Percentiles rank a stretch among this genome's conserved stretches.
Conservation (phyloP, 2,797 vertebrate genomes). For the Oreortyx pictus region DNA sequence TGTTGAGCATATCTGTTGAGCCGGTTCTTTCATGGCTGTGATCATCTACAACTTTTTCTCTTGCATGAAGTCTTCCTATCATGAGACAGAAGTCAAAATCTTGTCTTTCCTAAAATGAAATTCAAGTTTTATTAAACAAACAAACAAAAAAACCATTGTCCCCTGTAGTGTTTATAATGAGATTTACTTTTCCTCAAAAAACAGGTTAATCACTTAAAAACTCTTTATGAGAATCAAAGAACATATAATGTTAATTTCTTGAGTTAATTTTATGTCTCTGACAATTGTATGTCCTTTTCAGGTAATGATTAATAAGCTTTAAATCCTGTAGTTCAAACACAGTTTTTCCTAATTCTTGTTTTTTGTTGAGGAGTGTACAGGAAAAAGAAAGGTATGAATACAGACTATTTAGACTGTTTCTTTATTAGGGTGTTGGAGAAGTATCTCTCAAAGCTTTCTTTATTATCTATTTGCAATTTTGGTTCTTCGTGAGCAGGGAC, state of each 20-base stretch:
- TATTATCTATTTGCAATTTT: not conserved
- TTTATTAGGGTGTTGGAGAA: not conserved
- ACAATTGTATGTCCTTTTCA: not conserved
- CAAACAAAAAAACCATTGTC: not conserved
- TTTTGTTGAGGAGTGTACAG: not conserved
- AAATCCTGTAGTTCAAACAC: not conserved
- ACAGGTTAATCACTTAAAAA: not conserved
- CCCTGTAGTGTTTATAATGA: not conserved
- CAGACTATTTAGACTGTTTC: not conserved
- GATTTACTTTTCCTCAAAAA: not conserved
- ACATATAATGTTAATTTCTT: accelerated
- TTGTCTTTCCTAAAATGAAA: not conserved
- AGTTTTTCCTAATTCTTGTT: not conserved
- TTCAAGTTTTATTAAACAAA: not conserved
- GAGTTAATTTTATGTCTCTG: not conserved
- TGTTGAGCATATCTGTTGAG: not conserved
- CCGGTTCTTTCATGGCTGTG: not conserved
- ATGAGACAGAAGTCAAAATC: not conserved
- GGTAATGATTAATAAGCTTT: not conserved
- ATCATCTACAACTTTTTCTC: not conserved
- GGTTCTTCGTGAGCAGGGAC: not conserved
- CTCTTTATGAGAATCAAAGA: not conserved
- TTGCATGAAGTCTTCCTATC: not conserved
- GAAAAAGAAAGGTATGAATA: not conserved
- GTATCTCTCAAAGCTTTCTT: not conserved